Percentiles rank a stretch among this genome's conserved stretches.
These are phyloP conservation scores for Cardinalis cardinalis DNA, from an alignment of 2,113 vertebrate genomes.

Conservation along the genomic window DNA sequence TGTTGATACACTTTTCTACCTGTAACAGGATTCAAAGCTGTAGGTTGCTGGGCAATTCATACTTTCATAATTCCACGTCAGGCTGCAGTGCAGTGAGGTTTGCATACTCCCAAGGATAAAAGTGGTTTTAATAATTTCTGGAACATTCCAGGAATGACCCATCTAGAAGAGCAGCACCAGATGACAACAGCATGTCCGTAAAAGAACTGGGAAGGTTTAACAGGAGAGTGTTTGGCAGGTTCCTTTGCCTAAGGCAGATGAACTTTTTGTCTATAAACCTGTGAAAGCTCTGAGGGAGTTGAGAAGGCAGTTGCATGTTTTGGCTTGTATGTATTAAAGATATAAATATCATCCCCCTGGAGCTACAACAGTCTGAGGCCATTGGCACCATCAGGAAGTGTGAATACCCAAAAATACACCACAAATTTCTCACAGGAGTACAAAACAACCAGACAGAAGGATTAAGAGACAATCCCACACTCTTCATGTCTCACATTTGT, in stretches of 20 bases:
- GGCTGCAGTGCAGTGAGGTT: background rate
- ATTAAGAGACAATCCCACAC: background rate
- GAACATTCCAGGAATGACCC: background rate
- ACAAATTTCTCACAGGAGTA: background rate
- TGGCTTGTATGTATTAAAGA: background rate
- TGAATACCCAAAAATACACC: background rate
- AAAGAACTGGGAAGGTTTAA: background rate
- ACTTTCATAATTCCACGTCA: background rate
- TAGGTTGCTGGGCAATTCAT: background rate
- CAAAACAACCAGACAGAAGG: background rate
- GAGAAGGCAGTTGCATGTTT: background rate
- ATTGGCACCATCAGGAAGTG: background rate
- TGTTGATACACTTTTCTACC: background rate
- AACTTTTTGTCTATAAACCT: constrained; percentile 9
- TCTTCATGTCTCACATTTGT: background rate
- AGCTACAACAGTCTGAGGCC: background rate
- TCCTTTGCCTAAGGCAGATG: background rate
- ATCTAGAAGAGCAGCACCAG: background rate
- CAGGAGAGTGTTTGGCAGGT: background rate
- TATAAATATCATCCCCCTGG: background rate
- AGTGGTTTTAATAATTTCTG: background rate
- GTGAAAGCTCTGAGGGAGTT: constrained; percentile 4
- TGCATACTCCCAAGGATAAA: background rate
- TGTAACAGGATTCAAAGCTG: background rate
- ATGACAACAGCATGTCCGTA: background rate